Evolutionary conservation across 2,888 invertebrate genomes (phyloP).

Genomic region (Didymodactylos carnosus): DNA sequence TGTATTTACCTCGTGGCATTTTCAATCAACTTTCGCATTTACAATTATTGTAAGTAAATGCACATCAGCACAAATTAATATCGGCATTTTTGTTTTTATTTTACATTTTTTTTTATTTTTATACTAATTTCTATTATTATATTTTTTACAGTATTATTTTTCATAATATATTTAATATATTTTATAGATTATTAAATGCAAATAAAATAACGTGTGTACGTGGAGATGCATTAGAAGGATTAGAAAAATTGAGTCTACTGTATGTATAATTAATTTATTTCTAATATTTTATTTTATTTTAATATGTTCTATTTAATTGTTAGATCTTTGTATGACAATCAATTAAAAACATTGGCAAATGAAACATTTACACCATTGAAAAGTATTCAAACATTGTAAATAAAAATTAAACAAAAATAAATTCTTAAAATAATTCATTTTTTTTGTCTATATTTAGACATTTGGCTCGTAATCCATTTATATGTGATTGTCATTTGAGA

Average conservation of each 20-base stretch:
- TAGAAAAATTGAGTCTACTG: conserved; percentile 28
- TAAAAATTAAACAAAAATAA: too few relatives aligned
- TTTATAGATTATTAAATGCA: conserved; percentile 28
- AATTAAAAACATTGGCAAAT: conserved; percentile 77
- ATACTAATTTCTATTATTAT: neutral
- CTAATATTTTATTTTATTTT: neutral
- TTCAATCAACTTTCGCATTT: conserved; percentile 55
- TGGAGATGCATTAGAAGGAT: conserved; percentile 27
- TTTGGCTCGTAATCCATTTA: conserved; percentile 82
- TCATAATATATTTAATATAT: neutral
- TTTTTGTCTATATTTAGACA: conserved; percentile 45
- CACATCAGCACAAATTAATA: too few relatives aligned
- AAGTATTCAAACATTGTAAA: conserved; percentile 86
- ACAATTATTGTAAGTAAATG: conserved; percentile 10
- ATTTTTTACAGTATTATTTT: neutral
- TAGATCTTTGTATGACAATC: conserved; percentile 91
- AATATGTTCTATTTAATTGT: conserved; percentile 34
- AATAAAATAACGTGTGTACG: conserved; percentile 31
- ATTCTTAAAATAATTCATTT: neutral
- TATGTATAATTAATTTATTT: conserved; percentile 20
- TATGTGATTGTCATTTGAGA: conserved; percentile 86
- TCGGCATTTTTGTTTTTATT: neutral
- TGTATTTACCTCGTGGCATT: conserved; percentile 70
- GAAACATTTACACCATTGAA: conserved; percentile 76
- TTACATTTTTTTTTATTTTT: neutral